These are phyloP conservation scores for Siniperca scherzeri DNA, from an alignment of 2,797 vertebrate genomes.

Conservation along the genomic window DNA sequence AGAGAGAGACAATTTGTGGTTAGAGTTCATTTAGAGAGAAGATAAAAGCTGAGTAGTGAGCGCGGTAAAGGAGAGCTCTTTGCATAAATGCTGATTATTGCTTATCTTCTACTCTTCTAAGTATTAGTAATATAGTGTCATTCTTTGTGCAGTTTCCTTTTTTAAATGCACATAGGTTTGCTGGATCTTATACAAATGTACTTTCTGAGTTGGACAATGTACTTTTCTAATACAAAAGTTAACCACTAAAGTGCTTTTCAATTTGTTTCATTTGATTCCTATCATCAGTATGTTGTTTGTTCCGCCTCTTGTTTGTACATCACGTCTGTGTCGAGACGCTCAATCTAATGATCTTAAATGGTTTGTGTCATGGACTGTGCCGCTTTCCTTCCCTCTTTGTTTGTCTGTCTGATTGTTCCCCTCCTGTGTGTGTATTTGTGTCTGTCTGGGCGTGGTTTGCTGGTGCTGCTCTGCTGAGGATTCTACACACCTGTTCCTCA, in stretches of 20 bases:
- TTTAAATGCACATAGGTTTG: background rate
- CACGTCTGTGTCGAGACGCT: background rate
- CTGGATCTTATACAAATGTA: background rate
- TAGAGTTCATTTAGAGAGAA: constrained; percentile 46
- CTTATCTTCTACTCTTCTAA: constrained; percentile 5
- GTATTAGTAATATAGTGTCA: background rate
- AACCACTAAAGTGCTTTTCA: constrained; percentile 7
- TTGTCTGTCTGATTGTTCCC: too few species aligned
- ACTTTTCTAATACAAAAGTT: background rate
- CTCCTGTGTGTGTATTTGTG: too few species aligned
- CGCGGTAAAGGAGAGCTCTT: constrained; percentile 31
- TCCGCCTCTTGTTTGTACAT: background rate
- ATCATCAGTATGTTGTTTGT: background rate
- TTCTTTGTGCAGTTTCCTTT: background rate
- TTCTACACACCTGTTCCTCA: too few species aligned
- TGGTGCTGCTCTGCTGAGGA: too few species aligned
- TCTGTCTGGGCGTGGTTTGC: too few species aligned
- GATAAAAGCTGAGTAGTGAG: constrained; percentile 41
- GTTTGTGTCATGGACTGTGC: background rate
- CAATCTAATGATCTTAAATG: background rate
- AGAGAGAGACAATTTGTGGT: constrained; percentile 29
- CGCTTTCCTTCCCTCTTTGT: too few species aligned
- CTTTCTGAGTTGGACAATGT: background rate
- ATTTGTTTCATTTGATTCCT: background rate
- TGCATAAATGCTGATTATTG: constrained; percentile 45